Evolutionary conservation across 2,113 vertebrate species (phyloP), one percentile per base, ranked within the genome.

Genomic region (Alethe diademata): DNA sequence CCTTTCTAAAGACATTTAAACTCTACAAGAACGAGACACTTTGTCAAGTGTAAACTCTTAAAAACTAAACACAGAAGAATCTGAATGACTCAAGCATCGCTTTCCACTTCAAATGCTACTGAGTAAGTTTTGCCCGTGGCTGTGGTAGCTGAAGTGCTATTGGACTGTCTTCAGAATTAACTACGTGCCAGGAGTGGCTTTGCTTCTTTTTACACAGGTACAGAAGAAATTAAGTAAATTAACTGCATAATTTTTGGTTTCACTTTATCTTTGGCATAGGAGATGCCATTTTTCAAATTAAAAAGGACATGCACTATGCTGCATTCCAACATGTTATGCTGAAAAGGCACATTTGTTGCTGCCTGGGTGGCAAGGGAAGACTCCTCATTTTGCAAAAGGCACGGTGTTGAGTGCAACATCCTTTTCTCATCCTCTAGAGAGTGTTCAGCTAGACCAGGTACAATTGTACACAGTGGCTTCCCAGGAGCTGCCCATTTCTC

Each of bases 391-490:
- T 86, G 86, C 45, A 92, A 74, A 81, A 93, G 92, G 86, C 86
- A 89, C 8, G 7, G 73, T 96, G 89, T 83, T 91, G 31, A 71
- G 76, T 47, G 65, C 71, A 16, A 23, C 57, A n/a, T 95, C 94
- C 78, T 65, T 94, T 94, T 73, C 65, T 76, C 66, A 42, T 94
- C 65, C 84, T 64, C 50, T 69, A 65, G 6, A 94, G 33, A 86
- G 82, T 75, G 88, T 93, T 86, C 61, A 72, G 87, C 98, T 97
- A 97, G 97, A 99, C 96, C 97, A 98, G 75, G 85, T 93, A 97
- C 90, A 99, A 85, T 94, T 98, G 98, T 92, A 99, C 93, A 88
- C 57, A 98, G 96, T 96, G 97, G 93, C 98, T 97, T 23, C 98
- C 98, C 97, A 99, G 97, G 53, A 96, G 96, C 79, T 97, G 97